phyloP scores from a whole-genome alignment of 2,888 invertebrate genomes.

The Cabera pusaria region DNA sequence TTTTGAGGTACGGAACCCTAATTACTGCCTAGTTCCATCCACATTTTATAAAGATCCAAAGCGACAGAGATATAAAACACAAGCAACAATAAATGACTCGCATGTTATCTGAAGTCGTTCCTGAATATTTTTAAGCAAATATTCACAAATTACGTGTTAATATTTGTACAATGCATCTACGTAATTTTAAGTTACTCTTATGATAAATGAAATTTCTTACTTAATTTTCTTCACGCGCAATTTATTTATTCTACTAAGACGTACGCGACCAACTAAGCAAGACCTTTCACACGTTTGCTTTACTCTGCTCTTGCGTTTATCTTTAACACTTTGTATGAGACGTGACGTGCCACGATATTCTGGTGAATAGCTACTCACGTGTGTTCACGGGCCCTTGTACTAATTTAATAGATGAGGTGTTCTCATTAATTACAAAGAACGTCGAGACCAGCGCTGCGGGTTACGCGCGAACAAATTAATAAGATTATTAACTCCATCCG shows the following conservation, averaged over 20 bases:
- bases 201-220: constrained; percentile 80
- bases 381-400: constrained; percentile 71
- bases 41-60: too few relatives aligned
- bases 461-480: constrained; percentile 74
- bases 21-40: too few relatives aligned
- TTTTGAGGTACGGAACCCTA: too few relatives aligned
- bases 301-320: constrained; percentile 15
- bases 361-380: constrained; percentile 59
- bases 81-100: too few relatives aligned
- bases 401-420: constrained; percentile 83
- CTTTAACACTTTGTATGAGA: constrained; percentile 17
- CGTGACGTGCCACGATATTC: constrained; percentile 44
- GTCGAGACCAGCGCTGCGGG: constrained; percentile 72
- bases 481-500: constrained; percentile 80
- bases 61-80: too few relatives aligned
- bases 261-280: constrained; percentile 44
- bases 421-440: constrained; percentile 82
- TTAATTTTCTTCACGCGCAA: constrained; percentile 75
- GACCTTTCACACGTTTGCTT: constrained; percentile 38
- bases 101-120: too few relatives aligned
- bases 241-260: constrained; percentile 76
- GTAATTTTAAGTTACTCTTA: constrained; percentile 48
- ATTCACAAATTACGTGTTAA: background rate
- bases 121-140: background rate
- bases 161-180: constrained; percentile 38